phyloP scores from a whole-genome alignment of 2,797 vertebrate genomes.

The Catharus ustulatus region DNA sequence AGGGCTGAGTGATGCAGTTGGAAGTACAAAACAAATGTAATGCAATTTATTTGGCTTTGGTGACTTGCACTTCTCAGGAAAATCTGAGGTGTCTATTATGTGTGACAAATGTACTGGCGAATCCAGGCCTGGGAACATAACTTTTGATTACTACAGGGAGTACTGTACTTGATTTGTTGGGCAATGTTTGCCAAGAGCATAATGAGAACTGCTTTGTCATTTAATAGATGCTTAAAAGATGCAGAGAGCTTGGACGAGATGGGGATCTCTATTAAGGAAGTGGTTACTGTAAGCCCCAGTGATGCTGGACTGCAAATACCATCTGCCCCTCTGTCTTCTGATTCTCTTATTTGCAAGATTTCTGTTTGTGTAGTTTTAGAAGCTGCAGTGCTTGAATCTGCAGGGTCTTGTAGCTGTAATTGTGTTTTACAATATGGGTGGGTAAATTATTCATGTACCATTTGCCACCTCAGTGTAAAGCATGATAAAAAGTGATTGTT shows the following conservation, averaged over 20 bases:
- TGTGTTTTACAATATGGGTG: not conserved
- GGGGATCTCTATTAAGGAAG: not conserved
- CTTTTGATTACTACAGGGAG: conserved; percentile 15
- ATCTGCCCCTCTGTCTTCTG: not conserved
- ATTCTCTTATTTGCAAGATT: not conserved
- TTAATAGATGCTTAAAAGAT: conserved; percentile 11
- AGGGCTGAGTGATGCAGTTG: not conserved
- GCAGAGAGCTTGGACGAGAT: not conserved
- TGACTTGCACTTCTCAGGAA: not conserved
- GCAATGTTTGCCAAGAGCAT: not conserved
- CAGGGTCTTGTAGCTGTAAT: not conserved
- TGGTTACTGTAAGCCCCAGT: not conserved
- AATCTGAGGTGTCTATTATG: not conserved
- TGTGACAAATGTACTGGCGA: not conserved
- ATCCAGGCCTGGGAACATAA: not conserved
- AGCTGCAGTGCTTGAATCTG: not conserved
- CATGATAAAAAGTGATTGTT: not conserved
- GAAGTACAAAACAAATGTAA: not conserved
- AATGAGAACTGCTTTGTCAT: not conserved
- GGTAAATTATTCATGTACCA: not conserved
- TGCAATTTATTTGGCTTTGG: conserved; percentile 14
- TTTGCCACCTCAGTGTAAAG: not conserved
- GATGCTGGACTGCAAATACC: not conserved
- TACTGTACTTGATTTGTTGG: not conserved
- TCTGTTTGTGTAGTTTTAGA: not conserved